phyloP scores from a whole-genome alignment of 2,113 vertebrate genomes.

The Onychostruthus taczanowskii region DNA sequence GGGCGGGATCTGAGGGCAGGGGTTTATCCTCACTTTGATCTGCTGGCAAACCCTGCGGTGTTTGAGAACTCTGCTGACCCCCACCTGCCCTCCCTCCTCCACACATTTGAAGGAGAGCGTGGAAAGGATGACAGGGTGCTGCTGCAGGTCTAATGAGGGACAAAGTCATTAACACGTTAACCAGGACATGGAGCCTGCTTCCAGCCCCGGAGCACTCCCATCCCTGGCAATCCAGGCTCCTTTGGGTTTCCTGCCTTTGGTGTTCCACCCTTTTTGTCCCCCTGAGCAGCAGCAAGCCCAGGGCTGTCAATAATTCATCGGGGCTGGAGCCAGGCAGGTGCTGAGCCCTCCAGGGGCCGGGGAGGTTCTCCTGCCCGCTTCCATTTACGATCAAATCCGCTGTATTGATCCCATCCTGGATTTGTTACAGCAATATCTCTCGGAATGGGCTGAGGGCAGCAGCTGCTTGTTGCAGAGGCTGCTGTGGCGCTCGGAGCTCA shows the following conservation, averaged over 20 bases:
- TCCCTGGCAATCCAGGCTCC: not conserved
- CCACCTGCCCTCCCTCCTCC: not conserved
- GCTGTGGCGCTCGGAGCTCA: not conserved
- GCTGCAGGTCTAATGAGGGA: not conserved
- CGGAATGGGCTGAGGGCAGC: not conserved
- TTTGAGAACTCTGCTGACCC: not conserved
- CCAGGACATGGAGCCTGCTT: not conserved
- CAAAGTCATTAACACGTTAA: not conserved
- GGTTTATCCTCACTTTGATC: not conserved
- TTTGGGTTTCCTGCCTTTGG: not conserved
- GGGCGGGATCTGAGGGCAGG: accelerated
- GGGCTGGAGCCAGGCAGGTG: not conserved
- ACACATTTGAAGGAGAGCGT: accelerated
- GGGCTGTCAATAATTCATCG: not conserved
- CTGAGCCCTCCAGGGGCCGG: not conserved
- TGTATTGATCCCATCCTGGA: not conserved
- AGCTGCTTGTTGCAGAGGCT: not conserved
- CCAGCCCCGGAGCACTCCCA: not conserved
- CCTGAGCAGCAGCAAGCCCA: not conserved
- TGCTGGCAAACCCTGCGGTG: not conserved
- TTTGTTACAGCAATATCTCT: not conserved
- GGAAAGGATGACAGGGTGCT: not conserved
- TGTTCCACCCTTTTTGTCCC: too few relatives aligned
- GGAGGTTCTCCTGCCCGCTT: not conserved
- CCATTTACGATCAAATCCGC: not conserved